phyloP scores from a whole-genome alignment of 2,888 invertebrate species.

The Mythimna loreyi region DNA sequence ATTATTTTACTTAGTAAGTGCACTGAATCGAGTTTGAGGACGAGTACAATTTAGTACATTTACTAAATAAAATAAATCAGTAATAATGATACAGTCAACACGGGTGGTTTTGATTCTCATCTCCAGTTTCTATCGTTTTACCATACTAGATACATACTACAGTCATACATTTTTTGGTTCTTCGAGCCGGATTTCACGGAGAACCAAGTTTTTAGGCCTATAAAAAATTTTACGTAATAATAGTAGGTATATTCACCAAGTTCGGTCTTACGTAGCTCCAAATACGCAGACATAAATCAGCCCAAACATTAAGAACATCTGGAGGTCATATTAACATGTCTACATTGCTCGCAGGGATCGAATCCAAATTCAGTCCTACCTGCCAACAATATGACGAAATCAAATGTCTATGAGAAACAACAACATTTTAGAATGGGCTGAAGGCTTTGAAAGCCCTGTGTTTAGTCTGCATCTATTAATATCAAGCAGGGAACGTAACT shows the following conservation, averaged over 20 bases:
- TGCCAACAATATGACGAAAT: conserved; percentile 23
- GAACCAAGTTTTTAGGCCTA: neutral
- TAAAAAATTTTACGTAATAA: neutral
- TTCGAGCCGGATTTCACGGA: neutral
- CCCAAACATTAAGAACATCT: conserved; percentile 19
- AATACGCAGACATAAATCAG: neutral
- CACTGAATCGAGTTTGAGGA: too few species aligned
- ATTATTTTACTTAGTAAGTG: too few species aligned
- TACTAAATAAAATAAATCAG: too few species aligned
- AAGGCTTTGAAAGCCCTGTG: conserved; percentile 48
- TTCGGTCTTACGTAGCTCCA: neutral
- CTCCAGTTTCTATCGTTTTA: too few species aligned
- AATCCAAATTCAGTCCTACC: neutral
- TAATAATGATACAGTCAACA: too few species aligned
- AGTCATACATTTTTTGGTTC: too few species aligned
- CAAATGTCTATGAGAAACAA: conserved; percentile 16
- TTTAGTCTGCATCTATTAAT: conserved; percentile 57
- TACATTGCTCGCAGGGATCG: neutral
- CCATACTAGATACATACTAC: too few species aligned
- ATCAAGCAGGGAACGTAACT: conserved; percentile 29
- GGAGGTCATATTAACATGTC: conserved; percentile 4
- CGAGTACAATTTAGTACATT: too few species aligned
- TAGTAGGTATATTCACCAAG: neutral
- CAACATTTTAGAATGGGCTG: conserved; percentile 24
- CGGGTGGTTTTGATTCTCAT: too few species aligned